These are phyloP conservation scores for Triplophysa yarkandensis DNA, from an alignment of 2,797 vertebrate genomes.

Conservation along the genomic window DNA sequence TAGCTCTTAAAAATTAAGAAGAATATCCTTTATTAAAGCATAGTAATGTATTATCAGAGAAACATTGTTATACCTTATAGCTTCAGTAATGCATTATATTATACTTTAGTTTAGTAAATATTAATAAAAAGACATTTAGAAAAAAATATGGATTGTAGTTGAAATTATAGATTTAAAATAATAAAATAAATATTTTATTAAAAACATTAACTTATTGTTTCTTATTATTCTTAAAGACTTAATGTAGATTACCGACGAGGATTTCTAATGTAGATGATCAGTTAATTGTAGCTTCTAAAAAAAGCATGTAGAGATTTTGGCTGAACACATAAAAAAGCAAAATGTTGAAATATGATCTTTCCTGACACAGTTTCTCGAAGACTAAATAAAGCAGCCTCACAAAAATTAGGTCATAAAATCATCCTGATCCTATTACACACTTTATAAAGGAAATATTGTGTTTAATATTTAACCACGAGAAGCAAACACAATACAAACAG, in stretches of 20 bases:
- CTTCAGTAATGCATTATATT: neutral
- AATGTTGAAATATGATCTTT: neutral
- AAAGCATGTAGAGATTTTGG: neutral
- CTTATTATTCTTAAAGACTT: no score
- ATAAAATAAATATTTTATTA: no score
- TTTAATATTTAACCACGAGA: slow-evolving; percentile 35
- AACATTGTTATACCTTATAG: neutral
- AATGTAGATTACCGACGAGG: no score
- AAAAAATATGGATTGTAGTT: neutral
- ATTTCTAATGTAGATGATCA: neutral
- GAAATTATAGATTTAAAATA: neutral
- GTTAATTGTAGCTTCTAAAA: neutral
- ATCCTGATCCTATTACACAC: neutral
- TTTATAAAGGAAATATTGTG: slow-evolving; percentile 29
- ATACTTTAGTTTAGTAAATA: neutral
- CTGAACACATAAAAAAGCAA: neutral
- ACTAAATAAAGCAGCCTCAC: neutral
- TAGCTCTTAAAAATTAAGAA: neutral
- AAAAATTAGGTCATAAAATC: slow-evolving; percentile 14
- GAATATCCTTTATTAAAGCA: neutral
- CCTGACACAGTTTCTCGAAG: neutral
- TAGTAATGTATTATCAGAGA: neutral
- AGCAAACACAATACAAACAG: slow-evolving; percentile 39
- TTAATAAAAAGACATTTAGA: neutral
- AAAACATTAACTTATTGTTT: neutral